Conservation (phyloP, 2,113 vertebrate genomes). For the Tupaia tana region DNA sequence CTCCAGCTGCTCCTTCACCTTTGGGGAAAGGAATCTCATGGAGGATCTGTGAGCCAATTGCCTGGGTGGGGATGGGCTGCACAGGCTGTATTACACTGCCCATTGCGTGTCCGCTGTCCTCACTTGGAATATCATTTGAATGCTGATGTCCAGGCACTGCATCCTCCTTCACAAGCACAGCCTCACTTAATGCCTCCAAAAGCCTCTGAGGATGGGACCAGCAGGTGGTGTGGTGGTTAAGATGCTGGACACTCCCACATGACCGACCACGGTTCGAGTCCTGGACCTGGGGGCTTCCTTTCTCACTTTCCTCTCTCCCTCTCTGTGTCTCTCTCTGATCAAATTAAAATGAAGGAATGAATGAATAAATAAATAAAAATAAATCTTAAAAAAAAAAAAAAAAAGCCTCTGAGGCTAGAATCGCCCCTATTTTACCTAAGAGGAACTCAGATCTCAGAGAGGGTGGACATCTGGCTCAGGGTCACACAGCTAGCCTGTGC, state of each 20-base stretch:
- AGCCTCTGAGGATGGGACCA: not conserved
- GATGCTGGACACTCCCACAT: no score
- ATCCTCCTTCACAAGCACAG: not conserved
- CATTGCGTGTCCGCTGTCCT: not conserved
- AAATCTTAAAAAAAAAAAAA: no score
- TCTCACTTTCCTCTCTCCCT: no score
- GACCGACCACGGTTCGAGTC: no score
- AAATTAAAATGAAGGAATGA: no score
- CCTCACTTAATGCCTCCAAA: not conserved
- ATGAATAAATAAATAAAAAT: no score
- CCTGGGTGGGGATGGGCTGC: not conserved
- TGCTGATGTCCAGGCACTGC: not conserved
- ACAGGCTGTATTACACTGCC: not conserved
- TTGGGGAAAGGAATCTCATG: not conserved
- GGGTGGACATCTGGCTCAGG: not conserved
- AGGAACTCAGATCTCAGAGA: constrained; percentile 33
- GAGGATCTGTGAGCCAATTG: not conserved
- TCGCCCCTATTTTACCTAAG: not conserved
- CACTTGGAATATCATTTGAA: not conserved
- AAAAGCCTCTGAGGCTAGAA: not conserved
- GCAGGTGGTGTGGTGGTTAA: no score
- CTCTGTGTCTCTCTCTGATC: no score
- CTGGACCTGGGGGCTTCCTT: no score
- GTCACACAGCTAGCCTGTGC: not conserved
- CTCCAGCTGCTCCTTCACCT: not conserved